Conservation (phyloP, 2,797 vertebrate genomes). For the Molossus molossus region DNA sequence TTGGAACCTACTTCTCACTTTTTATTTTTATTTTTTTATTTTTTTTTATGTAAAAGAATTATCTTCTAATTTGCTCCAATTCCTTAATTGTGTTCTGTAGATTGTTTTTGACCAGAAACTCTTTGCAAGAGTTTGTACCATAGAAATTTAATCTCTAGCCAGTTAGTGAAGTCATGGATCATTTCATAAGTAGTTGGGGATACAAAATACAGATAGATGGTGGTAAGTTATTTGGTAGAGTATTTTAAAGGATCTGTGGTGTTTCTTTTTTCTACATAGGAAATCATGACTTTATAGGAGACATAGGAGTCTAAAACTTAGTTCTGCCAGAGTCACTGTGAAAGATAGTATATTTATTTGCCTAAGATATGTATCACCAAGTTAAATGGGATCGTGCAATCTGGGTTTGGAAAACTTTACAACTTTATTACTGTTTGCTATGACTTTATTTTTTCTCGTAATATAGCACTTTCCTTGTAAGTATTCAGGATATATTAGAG, state of each 20-base stretch:
- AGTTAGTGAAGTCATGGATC: constrained; percentile 52
- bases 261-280: constrained; percentile 65
- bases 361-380: constrained; percentile 56
- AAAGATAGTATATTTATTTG: constrained; percentile 67
- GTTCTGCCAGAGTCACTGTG: not conserved
- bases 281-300: constrained; percentile 46
- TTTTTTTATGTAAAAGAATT: constrained; percentile 14
- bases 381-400: constrained; percentile 50
- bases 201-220: not conserved
- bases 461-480: constrained; percentile 55
- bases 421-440: constrained; percentile 61
- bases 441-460: constrained; percentile 11
- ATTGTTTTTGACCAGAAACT: not conserved
- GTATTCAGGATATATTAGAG: constrained; percentile 13
- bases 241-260: constrained; percentile 55
- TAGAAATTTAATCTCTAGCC: constrained; percentile 49
- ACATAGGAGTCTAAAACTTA: not conserved
- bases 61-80: not conserved
- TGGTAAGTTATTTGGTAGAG: constrained; percentile 51
- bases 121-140: constrained; percentile 32
- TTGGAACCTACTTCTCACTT: constrained; percentile 45
- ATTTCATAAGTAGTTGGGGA: not conserved
- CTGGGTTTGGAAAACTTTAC: constrained; percentile 54
- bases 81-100: constrained; percentile 37
- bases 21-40: no score